Percentiles rank a stretch among this genome's conserved stretches.
These are phyloP conservation scores for Gastracanthus pulcherrimus DNA, from an alignment of 2,888 invertebrate species.

Conservation along the genomic window DNA sequence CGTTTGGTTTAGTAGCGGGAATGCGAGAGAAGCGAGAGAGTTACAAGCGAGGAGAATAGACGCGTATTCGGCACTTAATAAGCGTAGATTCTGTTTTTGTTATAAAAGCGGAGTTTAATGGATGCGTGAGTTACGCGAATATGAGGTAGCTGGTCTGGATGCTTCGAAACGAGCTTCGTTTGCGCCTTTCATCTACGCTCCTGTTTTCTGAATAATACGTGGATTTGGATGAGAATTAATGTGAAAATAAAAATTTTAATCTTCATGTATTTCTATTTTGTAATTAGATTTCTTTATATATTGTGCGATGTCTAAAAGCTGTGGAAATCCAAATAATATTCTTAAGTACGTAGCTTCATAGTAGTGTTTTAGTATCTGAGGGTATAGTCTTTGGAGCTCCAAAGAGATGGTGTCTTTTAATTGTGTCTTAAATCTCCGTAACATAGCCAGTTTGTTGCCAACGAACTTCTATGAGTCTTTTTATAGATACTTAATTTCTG, in stretches of 20 bases:
- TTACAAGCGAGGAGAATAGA: not conserved
- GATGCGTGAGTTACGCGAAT: not conserved
- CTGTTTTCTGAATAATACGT: too few species aligned
- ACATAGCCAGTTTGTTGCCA: conserved; percentile 54
- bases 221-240: too few species aligned
- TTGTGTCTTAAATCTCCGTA: conserved; percentile 52
- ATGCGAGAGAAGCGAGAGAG: not conserved
- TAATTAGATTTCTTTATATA: too few species aligned
- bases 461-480: conserved; percentile 52
- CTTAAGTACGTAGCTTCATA: not conserved
- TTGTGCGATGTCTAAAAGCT: too few species aligned
- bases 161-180: not conserved
- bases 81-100: not conserved
- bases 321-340: conserved; percentile 13
- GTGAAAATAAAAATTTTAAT: too few species aligned
- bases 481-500: conserved; percentile 57
- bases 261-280: too few species aligned
- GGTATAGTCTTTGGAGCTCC: conserved; percentile 19
- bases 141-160: too few species aligned
- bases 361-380: conserved; percentile 36
- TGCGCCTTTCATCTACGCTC: not conserved
- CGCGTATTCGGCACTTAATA: not conserved
- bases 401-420: conserved; percentile 48
- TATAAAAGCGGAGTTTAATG: not conserved
- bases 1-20: not conserved